A percentile compares a stretch with the other conserved stretches of the same genome.
Conservation (phyloP, 2,888 invertebrate genomes). For the Buathra laborator region DNA sequence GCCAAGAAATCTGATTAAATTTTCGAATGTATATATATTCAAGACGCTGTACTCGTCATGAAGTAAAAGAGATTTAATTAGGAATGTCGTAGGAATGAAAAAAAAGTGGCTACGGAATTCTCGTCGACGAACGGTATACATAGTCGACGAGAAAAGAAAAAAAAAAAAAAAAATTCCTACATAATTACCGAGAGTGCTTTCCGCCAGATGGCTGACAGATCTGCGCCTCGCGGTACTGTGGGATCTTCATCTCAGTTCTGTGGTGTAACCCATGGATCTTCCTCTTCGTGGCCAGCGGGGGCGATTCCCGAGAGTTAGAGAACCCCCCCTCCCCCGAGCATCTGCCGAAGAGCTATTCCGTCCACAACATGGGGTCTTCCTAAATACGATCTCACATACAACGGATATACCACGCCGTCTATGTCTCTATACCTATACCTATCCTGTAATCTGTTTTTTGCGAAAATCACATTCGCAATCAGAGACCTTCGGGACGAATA, state of each 20-base stretch:
- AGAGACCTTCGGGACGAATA: slow-evolving; percentile 48
- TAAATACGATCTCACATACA: background rate
- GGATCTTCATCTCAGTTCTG: slow-evolving; percentile 40
- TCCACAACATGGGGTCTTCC: slow-evolving; percentile 8
- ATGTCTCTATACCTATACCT: slow-evolving; percentile 65
- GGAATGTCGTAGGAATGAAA: slow-evolving; percentile 18
- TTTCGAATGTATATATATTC: slow-evolving; percentile 25
- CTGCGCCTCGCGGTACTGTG: slow-evolving; percentile 28
- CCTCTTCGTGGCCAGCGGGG: slow-evolving; percentile 29
- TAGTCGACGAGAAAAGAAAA: background rate
- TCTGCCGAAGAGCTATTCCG: slow-evolving; percentile 1
- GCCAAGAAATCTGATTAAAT: slow-evolving; percentile 38
- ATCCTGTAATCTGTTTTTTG: slow-evolving; percentile 79
- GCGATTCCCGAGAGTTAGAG: background rate
- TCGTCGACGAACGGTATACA: slow-evolving; percentile 16
- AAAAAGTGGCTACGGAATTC: slow-evolving; percentile 22
- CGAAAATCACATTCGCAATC: slow-evolving; percentile 82
- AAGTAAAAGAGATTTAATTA: slow-evolving; percentile 58
- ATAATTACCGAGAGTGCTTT: slow-evolving; percentile 65
- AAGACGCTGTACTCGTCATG: slow-evolving; percentile 31
- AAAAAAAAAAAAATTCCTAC: slow-evolving; percentile 44
- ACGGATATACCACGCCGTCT: slow-evolving; percentile 36
- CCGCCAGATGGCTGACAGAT: slow-evolving; percentile 45
- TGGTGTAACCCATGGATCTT: slow-evolving; percentile 18
- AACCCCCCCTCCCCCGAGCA: background rate